Conservation (phyloP, 92 coral and sea anemone species). For the Bergia sp. region DNA sequence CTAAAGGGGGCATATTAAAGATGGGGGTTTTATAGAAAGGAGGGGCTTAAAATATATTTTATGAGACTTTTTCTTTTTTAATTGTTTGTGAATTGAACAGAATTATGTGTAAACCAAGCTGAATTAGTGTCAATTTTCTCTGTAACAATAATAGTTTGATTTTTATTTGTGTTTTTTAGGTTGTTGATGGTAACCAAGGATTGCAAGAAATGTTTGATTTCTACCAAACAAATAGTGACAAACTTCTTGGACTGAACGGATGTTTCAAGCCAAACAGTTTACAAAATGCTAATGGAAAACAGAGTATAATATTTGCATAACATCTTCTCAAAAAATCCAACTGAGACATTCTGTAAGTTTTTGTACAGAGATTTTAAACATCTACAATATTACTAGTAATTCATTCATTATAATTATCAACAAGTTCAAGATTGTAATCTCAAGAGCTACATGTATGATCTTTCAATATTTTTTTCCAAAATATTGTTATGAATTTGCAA, state of each 20-base stretch:
- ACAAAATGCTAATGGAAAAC: slow-evolving; percentile 30
- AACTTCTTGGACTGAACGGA: slow-evolving; percentile 67
- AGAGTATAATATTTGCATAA: slow-evolving; percentile 36
- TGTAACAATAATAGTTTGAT: neutral
- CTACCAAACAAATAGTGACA: slow-evolving; percentile 75
- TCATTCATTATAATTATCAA: no score
- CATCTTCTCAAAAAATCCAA: neutral
- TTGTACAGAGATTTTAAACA: neutral
- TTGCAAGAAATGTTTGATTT: slow-evolving; percentile 84
- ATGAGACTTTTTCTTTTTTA: no score
- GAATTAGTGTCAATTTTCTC: no score
- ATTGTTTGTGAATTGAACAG: no score
- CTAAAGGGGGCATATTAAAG: no score
- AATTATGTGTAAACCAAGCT: no score
- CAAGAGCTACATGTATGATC: no score
- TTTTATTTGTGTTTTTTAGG: slow-evolving; percentile 53
- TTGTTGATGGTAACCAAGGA: slow-evolving; percentile 91
- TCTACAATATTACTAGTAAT: no score
- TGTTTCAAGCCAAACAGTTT: slow-evolving; percentile 3
- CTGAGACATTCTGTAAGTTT: neutral
- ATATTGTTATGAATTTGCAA: no score
- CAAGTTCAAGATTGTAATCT: neutral
- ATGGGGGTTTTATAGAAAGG: no score
- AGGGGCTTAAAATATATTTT: no score
- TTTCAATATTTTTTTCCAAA: no score